Conservation (phyloP, 2,888 invertebrate species). For the Ormyrus nitidulus region DNA sequence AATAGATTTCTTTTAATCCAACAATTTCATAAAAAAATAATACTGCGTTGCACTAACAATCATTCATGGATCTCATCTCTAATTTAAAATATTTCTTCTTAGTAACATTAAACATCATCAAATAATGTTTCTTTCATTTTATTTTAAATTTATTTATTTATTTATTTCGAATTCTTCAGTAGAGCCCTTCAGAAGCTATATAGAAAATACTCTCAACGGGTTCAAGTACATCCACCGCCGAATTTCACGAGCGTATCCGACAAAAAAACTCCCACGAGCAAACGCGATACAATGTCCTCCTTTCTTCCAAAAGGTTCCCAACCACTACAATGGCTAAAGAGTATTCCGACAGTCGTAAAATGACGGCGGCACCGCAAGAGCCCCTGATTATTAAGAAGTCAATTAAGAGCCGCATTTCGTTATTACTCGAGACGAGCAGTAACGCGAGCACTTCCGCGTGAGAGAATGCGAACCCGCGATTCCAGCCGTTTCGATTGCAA, state of each 20-base stretch:
- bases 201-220: neutral
- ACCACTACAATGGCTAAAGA: too few species aligned
- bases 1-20: neutral
- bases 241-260: conserved; percentile 24
- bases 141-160: too few species aligned
- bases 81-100: too few species aligned
- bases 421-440: neutral
- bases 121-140: too few species aligned
- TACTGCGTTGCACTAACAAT: too few species aligned
- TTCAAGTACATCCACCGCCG: conserved; percentile 16
- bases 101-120: too few species aligned
- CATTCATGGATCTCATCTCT: too few species aligned
- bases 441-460: conserved; percentile 6
- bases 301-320: conserved; percentile 7
- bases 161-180: too few species aligned
- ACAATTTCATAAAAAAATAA: neutral
- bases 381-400: conserved; percentile 26
- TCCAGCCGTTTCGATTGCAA: conserved; percentile 61
- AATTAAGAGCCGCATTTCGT: conserved; percentile 19
- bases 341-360: too few species aligned
- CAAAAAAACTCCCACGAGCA: conserved; percentile 54
- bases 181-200: too few species aligned
- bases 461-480: neutral
- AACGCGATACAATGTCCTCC: neutral
- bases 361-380: neutral